A percentile compares a stretch with the other conserved stretches of the same genome.
These are phyloP conservation scores for Sthenelais limicola DNA, from an alignment of 2,888 invertebrate genomes.

Conservation along the genomic window DNA sequence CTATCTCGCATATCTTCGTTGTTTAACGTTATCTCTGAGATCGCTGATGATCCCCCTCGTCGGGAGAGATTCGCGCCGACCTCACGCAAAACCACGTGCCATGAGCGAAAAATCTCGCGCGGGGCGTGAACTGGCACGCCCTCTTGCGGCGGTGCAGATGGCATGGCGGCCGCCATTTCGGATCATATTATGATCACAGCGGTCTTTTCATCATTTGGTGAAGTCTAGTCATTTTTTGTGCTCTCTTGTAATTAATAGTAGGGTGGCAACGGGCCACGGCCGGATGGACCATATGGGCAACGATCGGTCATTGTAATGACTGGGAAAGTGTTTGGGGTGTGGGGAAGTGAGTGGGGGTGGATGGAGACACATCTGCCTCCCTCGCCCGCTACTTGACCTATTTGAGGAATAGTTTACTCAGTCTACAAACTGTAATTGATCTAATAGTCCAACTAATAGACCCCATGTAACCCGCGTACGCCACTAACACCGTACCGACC, in stretches of 20 bases:
- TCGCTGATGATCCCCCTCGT: constrained; percentile 18
- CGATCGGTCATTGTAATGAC: no score
- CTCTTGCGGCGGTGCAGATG: constrained; percentile 27
- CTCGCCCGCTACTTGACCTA: constrained; percentile 11
- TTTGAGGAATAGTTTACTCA: constrained; percentile 11
- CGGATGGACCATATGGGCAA: no score
- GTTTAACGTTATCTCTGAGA: constrained; percentile 22
- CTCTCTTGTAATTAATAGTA: no score
- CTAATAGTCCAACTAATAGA: constrained; percentile 31
- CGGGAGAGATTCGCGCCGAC: neutral
- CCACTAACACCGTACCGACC: neutral
- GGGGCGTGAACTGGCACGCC: constrained; percentile 33
- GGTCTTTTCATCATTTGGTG: no score
- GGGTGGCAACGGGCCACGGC: no score
- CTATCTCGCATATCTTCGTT: constrained; percentile 14
- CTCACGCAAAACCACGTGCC: constrained; percentile 7
- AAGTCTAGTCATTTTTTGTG: no score
- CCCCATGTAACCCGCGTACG: constrained; percentile 25
- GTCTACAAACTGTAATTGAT: constrained; percentile 31
- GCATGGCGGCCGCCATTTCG: constrained; percentile 28
- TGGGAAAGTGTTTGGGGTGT: no score
- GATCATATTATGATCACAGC: constrained; percentile 6
- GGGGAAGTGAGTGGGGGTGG: neutral
- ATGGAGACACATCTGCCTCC: neutral
- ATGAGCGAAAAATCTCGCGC: constrained; percentile 19